Conservation (phyloP, 2,797 vertebrate species). For the Propithecus perrieri region DNA sequence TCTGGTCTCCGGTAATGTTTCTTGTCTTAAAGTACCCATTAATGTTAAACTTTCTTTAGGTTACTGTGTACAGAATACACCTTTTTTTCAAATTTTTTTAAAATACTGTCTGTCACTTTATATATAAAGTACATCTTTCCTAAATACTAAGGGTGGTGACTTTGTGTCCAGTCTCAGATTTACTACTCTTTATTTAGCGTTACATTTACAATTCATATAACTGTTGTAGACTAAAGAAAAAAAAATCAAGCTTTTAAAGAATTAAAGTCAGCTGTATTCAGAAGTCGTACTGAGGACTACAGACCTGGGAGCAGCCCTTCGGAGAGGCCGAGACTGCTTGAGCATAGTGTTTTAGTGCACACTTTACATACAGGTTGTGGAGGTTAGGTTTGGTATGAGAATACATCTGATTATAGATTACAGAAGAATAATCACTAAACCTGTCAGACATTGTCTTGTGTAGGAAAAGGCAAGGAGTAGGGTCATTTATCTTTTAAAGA, state of each 20-base stretch:
- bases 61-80: not conserved
- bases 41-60: not conserved
- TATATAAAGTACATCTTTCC: not conserved
- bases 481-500: not conserved
- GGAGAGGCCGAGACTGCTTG: not conserved
- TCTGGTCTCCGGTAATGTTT: not conserved
- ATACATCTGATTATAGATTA: not conserved
- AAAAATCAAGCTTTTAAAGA: not conserved
- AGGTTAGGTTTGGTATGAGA: not conserved
- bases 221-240: not conserved
- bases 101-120: not conserved
- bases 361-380: not conserved
- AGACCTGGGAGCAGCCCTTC: not conserved
- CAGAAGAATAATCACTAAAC: not conserved
- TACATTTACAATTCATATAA: not conserved
- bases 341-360: not conserved
- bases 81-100: not conserved
- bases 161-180: not conserved
- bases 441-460: not conserved
- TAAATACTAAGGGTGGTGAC: not conserved
- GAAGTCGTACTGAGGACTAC: not conserved
- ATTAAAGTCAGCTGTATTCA: not conserved
- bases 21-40: not conserved
- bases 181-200: not conserved
- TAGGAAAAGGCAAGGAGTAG: not conserved